A percentile compares a stretch with the other conserved stretches of the same genome.
phyloP scores from a whole-genome alignment of 1,140 invertebrate species.

The Melanaphis sacchari region DNA sequence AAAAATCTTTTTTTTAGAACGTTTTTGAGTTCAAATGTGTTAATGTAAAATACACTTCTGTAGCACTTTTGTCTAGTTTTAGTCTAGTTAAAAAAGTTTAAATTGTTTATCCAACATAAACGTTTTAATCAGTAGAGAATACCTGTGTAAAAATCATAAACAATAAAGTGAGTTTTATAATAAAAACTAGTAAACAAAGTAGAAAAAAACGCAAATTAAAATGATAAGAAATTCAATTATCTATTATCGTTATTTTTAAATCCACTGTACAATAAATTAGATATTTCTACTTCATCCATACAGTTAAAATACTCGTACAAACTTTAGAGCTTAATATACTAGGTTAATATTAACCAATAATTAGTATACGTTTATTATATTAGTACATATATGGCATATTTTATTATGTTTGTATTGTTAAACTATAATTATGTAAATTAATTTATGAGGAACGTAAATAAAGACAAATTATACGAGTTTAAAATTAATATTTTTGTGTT shows the following conservation, averaged over 20 bases:
- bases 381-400: no score
- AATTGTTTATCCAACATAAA: neutral
- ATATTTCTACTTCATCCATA: neutral
- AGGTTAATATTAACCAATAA: neutral
- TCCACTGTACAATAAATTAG: neutral
- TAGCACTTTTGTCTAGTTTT: neutral
- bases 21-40: neutral
- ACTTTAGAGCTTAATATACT: neutral
- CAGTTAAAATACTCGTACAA: neutral
- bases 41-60: neutral
- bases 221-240: neutral
- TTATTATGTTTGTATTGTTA: no score
- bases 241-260: neutral
- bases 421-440: no score
- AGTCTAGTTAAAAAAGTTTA: neutral
- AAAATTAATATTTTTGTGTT: neutral
- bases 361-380: neutral
- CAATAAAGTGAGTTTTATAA: neutral
- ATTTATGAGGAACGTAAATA: neutral
- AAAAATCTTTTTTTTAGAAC: neutral
- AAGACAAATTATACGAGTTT: neutral
- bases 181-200: neutral
- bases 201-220: neutral
- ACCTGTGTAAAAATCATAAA: neutral
- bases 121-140: neutral